Conservation (phyloP, 2,888 invertebrate species). For the Cepaea hortensis region DNA sequence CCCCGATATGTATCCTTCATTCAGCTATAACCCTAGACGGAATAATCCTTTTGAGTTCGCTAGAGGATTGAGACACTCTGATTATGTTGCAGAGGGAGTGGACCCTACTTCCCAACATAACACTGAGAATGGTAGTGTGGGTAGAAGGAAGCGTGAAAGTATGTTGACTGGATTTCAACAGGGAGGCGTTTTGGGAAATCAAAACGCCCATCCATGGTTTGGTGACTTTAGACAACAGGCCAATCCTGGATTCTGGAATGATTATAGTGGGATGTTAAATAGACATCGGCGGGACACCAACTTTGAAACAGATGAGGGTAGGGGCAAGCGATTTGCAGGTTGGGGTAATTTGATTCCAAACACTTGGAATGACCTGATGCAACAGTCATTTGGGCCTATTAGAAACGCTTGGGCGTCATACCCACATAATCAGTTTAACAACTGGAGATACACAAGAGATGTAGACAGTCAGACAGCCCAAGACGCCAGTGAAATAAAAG, state of each 20-base stretch:
- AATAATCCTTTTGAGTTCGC: not conserved
- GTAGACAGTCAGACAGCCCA: not conserved
- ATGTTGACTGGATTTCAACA: not conserved
- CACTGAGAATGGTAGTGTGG: not conserved
- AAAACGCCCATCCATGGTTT: not conserved
- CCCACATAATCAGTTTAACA: not conserved
- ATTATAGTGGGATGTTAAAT: not conserved
- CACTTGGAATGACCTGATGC: not conserved
- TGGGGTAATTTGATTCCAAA: not conserved
- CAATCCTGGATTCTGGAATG: not conserved
- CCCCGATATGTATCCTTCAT: too few relatives aligned
- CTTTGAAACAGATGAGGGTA: not conserved
- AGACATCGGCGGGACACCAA: not conserved
- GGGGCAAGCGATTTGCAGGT: not conserved
- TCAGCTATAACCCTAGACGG: not conserved
- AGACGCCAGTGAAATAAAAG: not conserved
- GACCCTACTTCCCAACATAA: not conserved
- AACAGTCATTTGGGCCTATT: not conserved
- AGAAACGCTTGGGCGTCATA: not conserved
- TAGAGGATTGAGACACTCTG: not conserved
- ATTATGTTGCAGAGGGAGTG: not conserved
- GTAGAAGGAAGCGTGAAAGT: not conserved
- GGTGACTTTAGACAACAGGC: not conserved
- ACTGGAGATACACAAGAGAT: conserved; percentile 11
- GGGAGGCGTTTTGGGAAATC: not conserved